Percentiles rank a stretch among this genome's conserved stretches.
Evolutionary conservation across 2,797 vertebrate species (phyloP).

Genomic region (Myiotriccus ornatus): DNA sequence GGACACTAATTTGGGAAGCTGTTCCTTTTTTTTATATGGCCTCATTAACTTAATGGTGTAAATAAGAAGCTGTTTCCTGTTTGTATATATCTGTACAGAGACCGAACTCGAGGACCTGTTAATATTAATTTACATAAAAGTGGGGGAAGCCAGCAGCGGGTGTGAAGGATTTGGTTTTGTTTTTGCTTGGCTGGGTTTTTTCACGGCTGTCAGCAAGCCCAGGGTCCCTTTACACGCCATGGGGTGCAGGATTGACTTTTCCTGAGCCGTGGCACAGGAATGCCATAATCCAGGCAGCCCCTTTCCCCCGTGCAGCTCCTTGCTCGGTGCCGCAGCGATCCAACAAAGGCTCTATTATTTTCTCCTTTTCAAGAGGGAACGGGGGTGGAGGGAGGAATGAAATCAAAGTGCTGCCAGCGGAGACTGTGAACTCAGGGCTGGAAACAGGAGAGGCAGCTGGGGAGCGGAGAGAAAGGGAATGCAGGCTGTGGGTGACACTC

Average conservation of each 20-base stretch:
- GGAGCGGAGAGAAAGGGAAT: background rate
- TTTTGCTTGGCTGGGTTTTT: background rate
- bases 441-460: background rate
- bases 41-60: conserved; percentile 80
- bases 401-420: background rate
- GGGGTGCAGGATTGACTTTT: background rate
- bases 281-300: conserved; percentile 40
- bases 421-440: background rate
- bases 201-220: background rate
- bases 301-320: background rate
- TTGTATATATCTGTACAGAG: conserved; percentile 60
- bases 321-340: background rate
- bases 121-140: conserved; percentile 76
- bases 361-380: background rate
- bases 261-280: background rate
- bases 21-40: conserved; percentile 59
- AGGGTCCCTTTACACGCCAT: background rate
- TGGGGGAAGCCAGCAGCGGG: background rate
- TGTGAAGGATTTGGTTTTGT: background rate
- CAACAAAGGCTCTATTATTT: conserved; percentile 63
- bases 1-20: conserved; percentile 55
- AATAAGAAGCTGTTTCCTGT: conserved; percentile 46
- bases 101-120: conserved; percentile 26
- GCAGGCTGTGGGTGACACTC: background rate
- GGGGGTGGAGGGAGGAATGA: conserved; percentile 10